phyloP scores from a whole-genome alignment of 2,113 vertebrate genomes.

The Cryptotis parvus region DNA sequence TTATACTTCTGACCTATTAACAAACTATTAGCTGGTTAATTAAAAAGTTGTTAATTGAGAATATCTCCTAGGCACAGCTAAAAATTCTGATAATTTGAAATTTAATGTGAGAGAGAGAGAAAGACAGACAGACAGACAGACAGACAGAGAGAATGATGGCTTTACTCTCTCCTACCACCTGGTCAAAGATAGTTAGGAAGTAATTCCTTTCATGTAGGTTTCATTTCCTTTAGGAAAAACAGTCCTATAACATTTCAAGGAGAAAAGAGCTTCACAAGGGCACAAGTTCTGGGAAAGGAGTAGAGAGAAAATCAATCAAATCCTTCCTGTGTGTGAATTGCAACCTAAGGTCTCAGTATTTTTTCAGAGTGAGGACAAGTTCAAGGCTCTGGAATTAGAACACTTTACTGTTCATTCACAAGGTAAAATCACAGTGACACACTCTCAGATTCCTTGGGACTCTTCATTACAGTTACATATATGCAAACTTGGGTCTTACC shows the following conservation, averaged over 20 bases:
- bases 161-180: not conserved
- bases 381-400: constrained; percentile 13
- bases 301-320: not conserved
- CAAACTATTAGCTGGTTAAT: constrained; percentile 11
- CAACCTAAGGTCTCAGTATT: not conserved
- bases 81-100: constrained; percentile 42
- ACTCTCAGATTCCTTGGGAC: not conserved
- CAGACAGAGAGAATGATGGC: not conserved
- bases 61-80: not conserved
- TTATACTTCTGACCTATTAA: constrained; percentile 22
- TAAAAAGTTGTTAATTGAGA: constrained; percentile 1
- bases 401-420: not conserved
- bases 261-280: not conserved
- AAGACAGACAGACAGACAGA: not conserved
- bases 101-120: not conserved
- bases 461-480: not conserved
- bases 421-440: not conserved
- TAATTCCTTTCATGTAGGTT: too few relatives aligned
- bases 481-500: not conserved
- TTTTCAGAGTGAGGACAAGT: not conserved
- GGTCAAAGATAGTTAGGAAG: not conserved
- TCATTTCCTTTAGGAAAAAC: not conserved
- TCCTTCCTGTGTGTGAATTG: not conserved
- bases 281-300: not conserved
- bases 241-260: not conserved